Evolutionary conservation across 2,888 invertebrate genomes (phyloP), one percentile per base, ranked within the genome.

Genomic region (Drosophila paranaensis): DNA sequence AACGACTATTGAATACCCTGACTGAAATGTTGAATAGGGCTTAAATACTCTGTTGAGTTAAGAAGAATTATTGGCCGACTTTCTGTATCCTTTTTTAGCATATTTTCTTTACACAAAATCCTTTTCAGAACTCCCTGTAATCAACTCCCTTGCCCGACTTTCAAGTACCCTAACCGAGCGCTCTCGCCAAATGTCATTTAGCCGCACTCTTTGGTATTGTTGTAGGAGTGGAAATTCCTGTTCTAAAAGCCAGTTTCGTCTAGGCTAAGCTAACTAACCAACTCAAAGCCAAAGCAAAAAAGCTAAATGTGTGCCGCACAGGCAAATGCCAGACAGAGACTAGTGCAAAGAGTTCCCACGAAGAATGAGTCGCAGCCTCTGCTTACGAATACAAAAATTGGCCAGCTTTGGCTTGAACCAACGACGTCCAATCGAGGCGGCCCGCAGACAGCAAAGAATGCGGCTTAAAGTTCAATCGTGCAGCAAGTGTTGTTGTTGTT

Each of bases 201-300:
- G 25, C 46, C 20, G 37, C 53, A 14, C 58, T 68, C 48, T 20
- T 14, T 20, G 40, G 46, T 65, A 30, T 11, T 74, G 71, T 89
- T 91, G 91, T 91, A 91, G 91, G 91, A 91, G 91, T 91, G 91
- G 91, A 91, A 91, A 91, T 90, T 91, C 92, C 91, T 91, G 91
- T 91, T 91, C 89, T 87, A 63, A 64, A 78, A 88, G 88, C 88
- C 86, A 75, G 84, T 88, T 85, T 84, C 53, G 70, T 57, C 60
- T 70, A 43, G 58, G 66, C 77, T 61, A 61, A 62, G 25, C 39
- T 27, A 39, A 53, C 53, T 53, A 53, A 25, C 53, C n/a, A 53
- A 39, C 39, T n/a, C 14, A 25, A n/a, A 39, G 53, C 37, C 6
- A 39, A 82, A 88, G 20, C 20, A 20, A 20, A 20, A 20, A 20